A percentile compares a stretch with the other conserved stretches of the same genome.
Conservation (phyloP, 64 coral and sea anemone species). For the Dendronephthya gigantea region DNA sequence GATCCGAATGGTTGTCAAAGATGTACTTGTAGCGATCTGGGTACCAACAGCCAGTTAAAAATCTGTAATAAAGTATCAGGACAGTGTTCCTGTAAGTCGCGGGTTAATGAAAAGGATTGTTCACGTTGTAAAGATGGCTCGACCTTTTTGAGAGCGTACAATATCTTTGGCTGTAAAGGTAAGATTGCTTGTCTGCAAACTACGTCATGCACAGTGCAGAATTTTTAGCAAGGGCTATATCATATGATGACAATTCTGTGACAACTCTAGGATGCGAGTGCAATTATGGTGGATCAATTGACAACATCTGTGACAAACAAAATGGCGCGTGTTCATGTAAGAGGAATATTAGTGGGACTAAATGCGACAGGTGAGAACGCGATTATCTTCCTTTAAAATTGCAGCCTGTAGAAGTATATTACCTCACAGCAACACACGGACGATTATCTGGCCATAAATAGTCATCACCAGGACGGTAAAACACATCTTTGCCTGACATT, state of each 20-base stretch:
- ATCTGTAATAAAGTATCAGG: conserved; percentile 57
- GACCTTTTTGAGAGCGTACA: conserved; percentile 17
- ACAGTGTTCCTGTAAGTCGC: conserved; percentile 67
- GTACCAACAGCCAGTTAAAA: conserved; percentile 62
- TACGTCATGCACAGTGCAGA: too few species aligned
- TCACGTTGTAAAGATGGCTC: conserved; percentile 54
- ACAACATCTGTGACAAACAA: conserved; percentile 38
- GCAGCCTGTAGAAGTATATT: too few species aligned
- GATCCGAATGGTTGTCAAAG: conserved; percentile 59
- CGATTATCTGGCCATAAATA: too few species aligned
- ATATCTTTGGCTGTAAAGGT: conserved; percentile 80
- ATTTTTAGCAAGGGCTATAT: too few species aligned
- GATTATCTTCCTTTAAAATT: too few species aligned
- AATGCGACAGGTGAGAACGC: conserved; percentile 68
- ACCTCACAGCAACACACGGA: too few species aligned
- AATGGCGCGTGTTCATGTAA: conserved; percentile 62
- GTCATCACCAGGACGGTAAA: too few species aligned
- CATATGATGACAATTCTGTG: too few species aligned
- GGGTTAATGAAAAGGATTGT: conserved; percentile 64
- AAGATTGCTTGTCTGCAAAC: neutral
- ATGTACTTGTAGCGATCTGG: conserved; percentile 57
- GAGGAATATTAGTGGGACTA: conserved; percentile 41
- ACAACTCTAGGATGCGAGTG: conserved; percentile 80
- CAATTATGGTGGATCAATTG: conserved; percentile 53
- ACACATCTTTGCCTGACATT: neutral